A percentile compares a stretch with the other conserved stretches of the same genome.
phyloP scores from a whole-genome alignment of 2,113 vertebrate genomes.

The Oryzias melastigma region DNA sequence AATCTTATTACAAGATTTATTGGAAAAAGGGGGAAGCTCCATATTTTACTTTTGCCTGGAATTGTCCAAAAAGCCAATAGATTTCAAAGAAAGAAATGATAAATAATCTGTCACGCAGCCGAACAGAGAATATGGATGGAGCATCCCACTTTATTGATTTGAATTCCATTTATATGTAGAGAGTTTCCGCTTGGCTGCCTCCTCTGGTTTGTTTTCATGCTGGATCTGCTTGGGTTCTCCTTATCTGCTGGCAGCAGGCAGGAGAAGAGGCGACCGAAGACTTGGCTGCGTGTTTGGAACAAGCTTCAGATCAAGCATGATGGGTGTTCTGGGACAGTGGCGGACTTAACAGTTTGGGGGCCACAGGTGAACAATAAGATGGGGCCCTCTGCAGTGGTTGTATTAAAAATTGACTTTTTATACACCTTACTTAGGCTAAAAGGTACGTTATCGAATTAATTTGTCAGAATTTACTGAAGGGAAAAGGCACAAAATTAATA shows the following conservation, averaged over 20 bases:
- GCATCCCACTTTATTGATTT: constrained; percentile 60
- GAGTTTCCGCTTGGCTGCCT: constrained; percentile 42
- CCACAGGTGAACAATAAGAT: no score
- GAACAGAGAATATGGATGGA: constrained; percentile 23
- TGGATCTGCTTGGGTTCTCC: constrained; percentile 49
- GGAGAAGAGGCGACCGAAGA: constrained; percentile 49
- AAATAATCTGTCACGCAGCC: constrained; percentile 17
- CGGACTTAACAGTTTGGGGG: no score
- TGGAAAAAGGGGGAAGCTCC: background rate
- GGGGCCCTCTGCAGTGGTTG: no score
- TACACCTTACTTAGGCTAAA: no score
- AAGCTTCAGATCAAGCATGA: constrained; percentile 54
- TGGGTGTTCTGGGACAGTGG: constrained; percentile 12
- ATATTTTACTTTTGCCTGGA: background rate
- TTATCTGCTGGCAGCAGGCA: constrained; percentile 69
- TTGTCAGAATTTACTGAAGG: no score
- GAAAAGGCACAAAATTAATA: no score
- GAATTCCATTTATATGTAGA: constrained; percentile 64
- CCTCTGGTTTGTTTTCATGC: constrained; percentile 48
- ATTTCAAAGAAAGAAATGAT: background rate
- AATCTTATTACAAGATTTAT: background rate
- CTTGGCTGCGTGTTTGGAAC: constrained; percentile 44
- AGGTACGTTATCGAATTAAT: no score
- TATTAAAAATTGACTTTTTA: no score
- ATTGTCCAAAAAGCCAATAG: no score